These are phyloP conservation scores for Mercenaria mercenaria DNA, from an alignment of 1,140 invertebrate species.

Conservation along the genomic window DNA sequence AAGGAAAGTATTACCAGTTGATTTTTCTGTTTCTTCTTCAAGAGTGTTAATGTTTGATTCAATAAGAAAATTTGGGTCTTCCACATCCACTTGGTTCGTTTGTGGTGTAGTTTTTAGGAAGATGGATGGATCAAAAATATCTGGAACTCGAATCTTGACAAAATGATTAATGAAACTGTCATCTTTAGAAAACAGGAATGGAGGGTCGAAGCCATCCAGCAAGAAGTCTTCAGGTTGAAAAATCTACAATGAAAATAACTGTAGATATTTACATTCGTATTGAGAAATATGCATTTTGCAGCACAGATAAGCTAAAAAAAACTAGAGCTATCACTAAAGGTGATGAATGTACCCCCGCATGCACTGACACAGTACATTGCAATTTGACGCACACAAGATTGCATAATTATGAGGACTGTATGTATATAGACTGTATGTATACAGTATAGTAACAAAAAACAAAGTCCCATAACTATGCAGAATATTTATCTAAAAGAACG, in stretches of 20 bases:
- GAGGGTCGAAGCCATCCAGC: constrained; percentile 12
- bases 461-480: no score
- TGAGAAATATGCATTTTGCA: no score
- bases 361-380: no score
- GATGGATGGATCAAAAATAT: constrained; percentile 58
- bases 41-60: constrained; percentile 39
- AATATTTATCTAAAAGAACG: no score
- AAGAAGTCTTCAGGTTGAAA: constrained; percentile 57
- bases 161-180: constrained; percentile 62
- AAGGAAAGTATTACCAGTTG: constrained; percentile 11
- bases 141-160: constrained; percentile 57
- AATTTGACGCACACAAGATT: no score
- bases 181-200: constrained; percentile 58
- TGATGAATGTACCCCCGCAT: no score
- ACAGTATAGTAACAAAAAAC: no score
- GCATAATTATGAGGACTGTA: no score
- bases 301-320: no score
- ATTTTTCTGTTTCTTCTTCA: constrained; percentile 32
- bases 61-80: constrained; percentile 48
- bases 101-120: constrained; percentile 37
- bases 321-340: no score
- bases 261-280: no score
- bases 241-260: constrained; percentile 25
- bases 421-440: no score
- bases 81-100: background rate